Conservation (phyloP, 2,113 vertebrate species). For the Eudyptes chrysolophus region DNA sequence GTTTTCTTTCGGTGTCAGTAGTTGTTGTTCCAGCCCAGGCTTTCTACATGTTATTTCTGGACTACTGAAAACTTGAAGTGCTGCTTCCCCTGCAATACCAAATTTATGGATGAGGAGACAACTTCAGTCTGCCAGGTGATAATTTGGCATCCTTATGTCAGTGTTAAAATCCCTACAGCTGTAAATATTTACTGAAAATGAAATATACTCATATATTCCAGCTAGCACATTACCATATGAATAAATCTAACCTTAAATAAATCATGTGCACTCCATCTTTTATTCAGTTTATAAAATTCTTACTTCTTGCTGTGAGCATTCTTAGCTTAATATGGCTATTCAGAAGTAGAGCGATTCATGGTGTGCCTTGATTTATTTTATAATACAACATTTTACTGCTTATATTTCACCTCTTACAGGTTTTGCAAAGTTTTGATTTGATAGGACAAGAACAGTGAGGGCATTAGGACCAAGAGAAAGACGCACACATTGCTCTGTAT, state of each 20-base stretch:
- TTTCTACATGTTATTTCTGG: neutral
- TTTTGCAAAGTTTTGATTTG: conserved; percentile 41
- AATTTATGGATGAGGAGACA: conserved; percentile 54
- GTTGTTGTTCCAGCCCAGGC: neutral
- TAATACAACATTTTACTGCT: neutral
- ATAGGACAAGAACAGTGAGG: conserved; percentile 68
- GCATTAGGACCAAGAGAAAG: conserved; percentile 81
- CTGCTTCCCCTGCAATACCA: neutral
- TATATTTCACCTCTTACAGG: neutral
- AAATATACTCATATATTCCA: neutral
- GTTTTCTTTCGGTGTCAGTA: neutral
- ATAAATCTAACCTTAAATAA: conserved; percentile 47
- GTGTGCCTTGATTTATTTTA: conserved; percentile 8
- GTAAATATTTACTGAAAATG: conserved; percentile 53
- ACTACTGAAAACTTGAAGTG: neutral
- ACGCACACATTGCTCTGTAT: conserved; percentile 47
- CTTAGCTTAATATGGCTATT: neutral
- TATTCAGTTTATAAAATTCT: conserved; percentile 4
- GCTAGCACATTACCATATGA: conserved; percentile 3
- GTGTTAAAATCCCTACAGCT: conserved; percentile 26
- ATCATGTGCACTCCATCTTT: neutral
- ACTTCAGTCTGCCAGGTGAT: conserved; percentile 57
- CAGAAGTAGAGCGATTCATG: neutral
- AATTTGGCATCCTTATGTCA: conserved; percentile 44
- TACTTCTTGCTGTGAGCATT: neutral